These are phyloP conservation scores for Anhinga anhinga DNA, from an alignment of 2,113 vertebrate genomes.

Conservation along the genomic window DNA sequence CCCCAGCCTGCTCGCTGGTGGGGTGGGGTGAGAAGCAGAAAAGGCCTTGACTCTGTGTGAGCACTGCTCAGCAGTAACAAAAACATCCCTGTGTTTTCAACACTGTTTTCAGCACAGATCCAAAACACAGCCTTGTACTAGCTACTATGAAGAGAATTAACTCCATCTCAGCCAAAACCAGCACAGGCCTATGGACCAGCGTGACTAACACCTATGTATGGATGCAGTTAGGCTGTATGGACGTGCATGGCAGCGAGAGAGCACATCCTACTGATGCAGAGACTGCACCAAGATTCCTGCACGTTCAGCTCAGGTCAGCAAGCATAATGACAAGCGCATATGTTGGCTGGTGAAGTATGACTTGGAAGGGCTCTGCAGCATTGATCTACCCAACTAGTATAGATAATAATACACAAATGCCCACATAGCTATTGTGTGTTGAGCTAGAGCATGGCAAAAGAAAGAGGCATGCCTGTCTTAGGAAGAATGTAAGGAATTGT, in stretches of 20 bases:
- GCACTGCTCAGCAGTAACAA: no score
- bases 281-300: not conserved
- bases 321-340: not conserved
- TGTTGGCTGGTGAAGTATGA: not conserved
- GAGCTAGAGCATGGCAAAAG: not conserved
- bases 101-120: no score
- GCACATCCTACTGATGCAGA: not conserved
- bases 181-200: not conserved
- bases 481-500: not conserved
- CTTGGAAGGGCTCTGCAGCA: not conserved
- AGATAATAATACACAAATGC: not conserved
- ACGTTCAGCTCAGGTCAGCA: not conserved
- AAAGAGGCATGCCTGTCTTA: not conserved
- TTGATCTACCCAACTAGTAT: rapidly evolving
- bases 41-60: no score
- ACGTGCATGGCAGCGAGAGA: not conserved
- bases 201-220: not conserved
- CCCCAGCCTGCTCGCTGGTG: no score
- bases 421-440: not conserved
- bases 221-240: not conserved
- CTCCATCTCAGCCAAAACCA: no score
- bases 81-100: no score
- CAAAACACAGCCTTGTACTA: no score
- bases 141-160: no score
- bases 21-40: no score